Percentiles rank a stretch among this genome's conserved stretches.
Evolutionary conservation across 1,140 invertebrate genomes (phyloP).

Genomic region (Brachionus calyciflorus): DNA sequence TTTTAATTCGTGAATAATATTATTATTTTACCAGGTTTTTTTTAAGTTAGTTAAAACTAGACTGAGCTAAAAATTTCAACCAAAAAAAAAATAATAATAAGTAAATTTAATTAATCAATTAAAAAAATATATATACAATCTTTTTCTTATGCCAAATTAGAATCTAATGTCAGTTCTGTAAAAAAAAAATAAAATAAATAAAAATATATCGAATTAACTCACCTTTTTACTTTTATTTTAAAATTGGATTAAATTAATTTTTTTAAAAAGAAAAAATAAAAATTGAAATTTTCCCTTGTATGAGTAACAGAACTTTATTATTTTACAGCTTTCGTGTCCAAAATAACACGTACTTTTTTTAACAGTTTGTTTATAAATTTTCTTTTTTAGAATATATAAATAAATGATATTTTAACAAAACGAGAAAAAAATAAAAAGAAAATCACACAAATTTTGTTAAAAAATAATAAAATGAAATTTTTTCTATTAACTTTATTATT

Average conservation of each 20-base stretch:
- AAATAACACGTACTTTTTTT: conserved; percentile 5
- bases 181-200: not conserved
- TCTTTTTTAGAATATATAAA: conserved; percentile 16
- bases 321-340: conserved; percentile 38
- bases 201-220: conserved; percentile 2
- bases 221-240: conserved; percentile 24
- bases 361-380: conserved; percentile 42
- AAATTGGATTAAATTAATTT: not conserved
- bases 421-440: not conserved
- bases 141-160: too few species aligned
- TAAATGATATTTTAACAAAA: conserved; percentile 4
- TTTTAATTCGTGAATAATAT: too few species aligned
- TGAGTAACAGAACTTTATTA: conserved; percentile 37
- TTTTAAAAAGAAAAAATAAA: too few species aligned
- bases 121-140: too few species aligned
- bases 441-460: too few species aligned
- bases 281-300: too few species aligned
- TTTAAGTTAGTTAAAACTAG: too few species aligned
- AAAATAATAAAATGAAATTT: not conserved
- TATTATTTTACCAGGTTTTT: too few species aligned
- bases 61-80: too few species aligned
- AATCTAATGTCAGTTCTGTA: not conserved
- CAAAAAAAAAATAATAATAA: too few species aligned
- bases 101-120: too few species aligned
- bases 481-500: not conserved